Base-by-base conservation (phyloP, 92 coral and sea anemone genomes). In the Meandrina meandrites region DNA sequence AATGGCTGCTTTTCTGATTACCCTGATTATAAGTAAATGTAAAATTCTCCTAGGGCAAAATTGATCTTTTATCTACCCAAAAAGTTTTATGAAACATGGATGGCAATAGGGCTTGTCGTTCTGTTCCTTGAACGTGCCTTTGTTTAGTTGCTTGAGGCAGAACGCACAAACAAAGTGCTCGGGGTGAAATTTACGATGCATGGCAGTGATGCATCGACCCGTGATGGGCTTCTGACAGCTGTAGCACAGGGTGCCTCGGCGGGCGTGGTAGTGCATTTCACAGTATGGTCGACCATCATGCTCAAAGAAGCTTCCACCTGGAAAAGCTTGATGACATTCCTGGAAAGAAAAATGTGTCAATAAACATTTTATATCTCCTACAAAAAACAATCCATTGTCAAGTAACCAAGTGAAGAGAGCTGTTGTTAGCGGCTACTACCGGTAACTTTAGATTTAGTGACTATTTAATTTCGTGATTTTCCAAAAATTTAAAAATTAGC, bases 81-180 rank as follows among this genome's bases (percentile, higher is more conserved):
- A 97, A 28, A 97, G 97, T 87, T 97, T 97, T 18, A 97, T 92
- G 72, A 97, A 97, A 76, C 99, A 97, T 0, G 99, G 95, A 66
- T 97, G 99, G 69, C 99, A 97, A 88, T 97, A 97, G 0, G 99
- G 99, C 90, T 97, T 97, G 71, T 97, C 99, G 34, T 97, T 94
- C 86, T 97, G 99, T 87, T 97, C 99, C 82, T 97, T 97, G 84
- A 97, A 97, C 0, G 99, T 97, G 67, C 99, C 99, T 71, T 97
- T 97, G 92, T 97, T 97, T 51, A 97, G 94, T 77, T 97, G 99
- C 85, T 97, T 97, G 82, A 97, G 90, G 85, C 99, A 97, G 80
- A 97, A 97, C 34, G 98, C 99, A 75, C 99, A 97, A 28, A 97
- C 98, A 82, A 97, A 97, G 93, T 97, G 99, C 96, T 97, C 99